Conservation (phyloP, 2,888 invertebrate genomes). For the Ennomos quercinarius region DNA sequence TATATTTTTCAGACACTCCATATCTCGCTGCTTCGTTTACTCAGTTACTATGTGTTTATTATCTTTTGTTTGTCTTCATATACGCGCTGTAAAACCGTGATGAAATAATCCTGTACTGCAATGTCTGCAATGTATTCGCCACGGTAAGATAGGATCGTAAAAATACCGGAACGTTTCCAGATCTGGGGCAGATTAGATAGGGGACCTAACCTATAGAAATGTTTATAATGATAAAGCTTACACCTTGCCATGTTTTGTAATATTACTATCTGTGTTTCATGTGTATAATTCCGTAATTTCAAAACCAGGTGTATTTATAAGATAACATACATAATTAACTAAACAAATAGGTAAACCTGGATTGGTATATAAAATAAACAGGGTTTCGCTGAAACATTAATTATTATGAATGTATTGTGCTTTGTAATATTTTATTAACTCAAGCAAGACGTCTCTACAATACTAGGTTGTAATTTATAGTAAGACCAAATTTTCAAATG, state of each 20-base stretch:
- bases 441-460: no score
- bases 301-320: conserved; percentile 6
- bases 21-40: conserved; percentile 33
- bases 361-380: no score
- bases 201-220: conserved; percentile 41
- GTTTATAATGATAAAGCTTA: conserved; percentile 37
- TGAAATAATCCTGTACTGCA: conserved; percentile 36
- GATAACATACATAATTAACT: background rate
- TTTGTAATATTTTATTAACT: no score
- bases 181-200: conserved; percentile 48
- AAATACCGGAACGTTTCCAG: conserved; percentile 47
- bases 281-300: conserved; percentile 21
- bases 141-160: conserved; percentile 50
- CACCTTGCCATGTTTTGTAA: conserved; percentile 27
- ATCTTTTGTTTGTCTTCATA: conserved; percentile 39
- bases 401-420: no score
- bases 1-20: conserved; percentile 35
- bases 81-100: conserved; percentile 33
- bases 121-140: conserved; percentile 44
- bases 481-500: no score
- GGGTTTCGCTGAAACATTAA: no score
- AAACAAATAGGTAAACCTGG: no score
- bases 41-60: conserved; percentile 34
- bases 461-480: no score
- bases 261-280: conserved; percentile 12